Percentiles rank a stretch among this genome's conserved stretches.
These are phyloP conservation scores for Perca flavescens DNA, from an alignment of 2,113 vertebrate species.

Conservation along the genomic window DNA sequence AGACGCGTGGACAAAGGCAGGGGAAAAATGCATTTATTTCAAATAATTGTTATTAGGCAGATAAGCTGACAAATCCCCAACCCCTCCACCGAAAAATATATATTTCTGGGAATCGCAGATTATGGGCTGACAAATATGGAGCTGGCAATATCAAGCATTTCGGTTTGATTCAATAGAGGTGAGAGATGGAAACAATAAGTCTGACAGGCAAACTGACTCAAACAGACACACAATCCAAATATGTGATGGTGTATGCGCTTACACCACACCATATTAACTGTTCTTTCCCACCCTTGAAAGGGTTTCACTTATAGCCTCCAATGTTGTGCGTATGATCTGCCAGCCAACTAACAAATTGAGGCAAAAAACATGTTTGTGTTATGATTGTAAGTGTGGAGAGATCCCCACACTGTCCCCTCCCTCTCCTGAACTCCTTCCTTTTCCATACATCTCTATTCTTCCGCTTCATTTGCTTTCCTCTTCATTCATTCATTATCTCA, in stretches of 20 bases:
- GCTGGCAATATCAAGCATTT: constrained; percentile 37
- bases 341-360: not conserved
- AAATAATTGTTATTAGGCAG: constrained; percentile 71
- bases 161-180: constrained; percentile 46
- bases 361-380: not conserved
- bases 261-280: not conserved
- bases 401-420: not conserved
- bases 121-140: constrained; percentile 63
- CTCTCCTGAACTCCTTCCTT: not conserved
- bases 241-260: constrained; percentile 15
- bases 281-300: not conserved
- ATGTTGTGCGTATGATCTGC: not conserved
- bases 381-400: too few species aligned
- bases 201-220: constrained; percentile 28
- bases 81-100: constrained; percentile 38
- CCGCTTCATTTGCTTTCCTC: not conserved
- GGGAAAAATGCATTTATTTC: constrained; percentile 56
- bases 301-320: not conserved
- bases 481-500: not conserved
- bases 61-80: constrained; percentile 72
- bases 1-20: constrained; percentile 55
- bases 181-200: constrained; percentile 44
- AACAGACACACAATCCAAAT: constrained; percentile 7
- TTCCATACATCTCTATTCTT: not conserved
- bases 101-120: constrained; percentile 65